Percentiles rank a stretch among this genome's conserved stretches.
Conservation (phyloP, 2,113 vertebrate genomes). For the Syngnathus typhle region DNA sequence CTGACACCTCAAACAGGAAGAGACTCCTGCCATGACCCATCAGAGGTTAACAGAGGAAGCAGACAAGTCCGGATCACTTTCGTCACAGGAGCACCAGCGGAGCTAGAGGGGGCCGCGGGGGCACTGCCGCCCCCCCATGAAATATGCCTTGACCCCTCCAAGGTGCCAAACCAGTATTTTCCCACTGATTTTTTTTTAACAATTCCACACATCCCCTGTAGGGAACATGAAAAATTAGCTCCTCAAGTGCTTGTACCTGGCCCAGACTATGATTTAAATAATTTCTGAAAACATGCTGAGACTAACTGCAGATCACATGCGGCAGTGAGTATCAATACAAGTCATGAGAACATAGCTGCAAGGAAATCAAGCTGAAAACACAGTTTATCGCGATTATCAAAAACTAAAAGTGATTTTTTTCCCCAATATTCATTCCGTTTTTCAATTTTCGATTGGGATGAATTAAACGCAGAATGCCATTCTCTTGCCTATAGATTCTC, state of each 20-base stretch:
- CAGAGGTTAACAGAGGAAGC: slow-evolving; percentile 27
- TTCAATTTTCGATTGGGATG: background rate
- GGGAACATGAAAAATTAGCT: no score
- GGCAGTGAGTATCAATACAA: no score
- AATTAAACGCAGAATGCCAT: background rate
- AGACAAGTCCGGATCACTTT: slow-evolving; percentile 29
- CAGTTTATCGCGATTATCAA: slow-evolving; percentile 31
- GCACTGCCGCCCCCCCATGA: no score
- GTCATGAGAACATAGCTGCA: slow-evolving; percentile 23
- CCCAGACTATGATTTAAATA: slow-evolving; percentile 17
- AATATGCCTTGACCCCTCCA: no score
- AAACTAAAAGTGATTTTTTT: background rate
- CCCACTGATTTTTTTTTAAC: no score
- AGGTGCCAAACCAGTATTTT: no score
- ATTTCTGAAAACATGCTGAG: slow-evolving; percentile 8
- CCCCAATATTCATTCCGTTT: background rate
- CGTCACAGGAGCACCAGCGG: slow-evolving; percentile 27
- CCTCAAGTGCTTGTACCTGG: slow-evolving; percentile 18
- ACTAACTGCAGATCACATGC: background rate
- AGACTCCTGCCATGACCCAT: slow-evolving; percentile 38
- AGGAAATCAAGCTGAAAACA: slow-evolving; percentile 32
- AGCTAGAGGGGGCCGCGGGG: no score
- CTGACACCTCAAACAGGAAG: slow-evolving; percentile 50
- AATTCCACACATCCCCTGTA: no score
- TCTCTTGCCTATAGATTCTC: slow-evolving; percentile 15